Evolutionary conservation across 2,113 vertebrate species (phyloP).

Genomic region (Ovis canadensis): DNA sequence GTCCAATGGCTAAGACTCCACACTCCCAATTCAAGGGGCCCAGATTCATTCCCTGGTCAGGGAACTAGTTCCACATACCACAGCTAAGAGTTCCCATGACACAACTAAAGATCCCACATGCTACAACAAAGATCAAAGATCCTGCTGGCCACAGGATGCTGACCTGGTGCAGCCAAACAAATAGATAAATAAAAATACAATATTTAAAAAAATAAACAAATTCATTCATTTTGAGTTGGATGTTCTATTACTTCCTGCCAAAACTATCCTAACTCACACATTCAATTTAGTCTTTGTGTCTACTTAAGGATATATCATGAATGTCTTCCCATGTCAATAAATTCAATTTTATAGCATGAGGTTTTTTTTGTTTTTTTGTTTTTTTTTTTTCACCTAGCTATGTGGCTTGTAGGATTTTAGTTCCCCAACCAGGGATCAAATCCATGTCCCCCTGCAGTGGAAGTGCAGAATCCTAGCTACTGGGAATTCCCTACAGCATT

Average conservation of each 20-base stretch:
- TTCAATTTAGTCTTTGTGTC: not conserved
- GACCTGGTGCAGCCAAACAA: not conserved
- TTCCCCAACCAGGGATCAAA: not conserved
- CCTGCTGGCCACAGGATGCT: not conserved
- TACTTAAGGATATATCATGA: not conserved
- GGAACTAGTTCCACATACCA: not conserved
- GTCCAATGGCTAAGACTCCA: not conserved
- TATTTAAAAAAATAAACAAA: not conserved
- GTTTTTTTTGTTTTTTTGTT: not conserved
- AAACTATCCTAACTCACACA: not conserved
- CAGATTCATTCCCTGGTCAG: not conserved
- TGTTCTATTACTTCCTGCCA: not conserved
- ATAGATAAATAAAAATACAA: not conserved
- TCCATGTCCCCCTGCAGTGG: not conserved
- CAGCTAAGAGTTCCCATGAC: not conserved
- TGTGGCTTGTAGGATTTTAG: not conserved
- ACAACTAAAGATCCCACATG: not conserved
- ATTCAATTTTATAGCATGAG: not conserved
- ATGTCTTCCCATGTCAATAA: not conserved
- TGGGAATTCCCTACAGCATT: not conserved
- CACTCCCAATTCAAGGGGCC: not conserved
- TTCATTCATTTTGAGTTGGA: not conserved
- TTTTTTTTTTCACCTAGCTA: not conserved
- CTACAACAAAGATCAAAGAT: not conserved
- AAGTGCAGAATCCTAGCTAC: not conserved